These are phyloP conservation scores for Oxycera nigricornis DNA, from an alignment of 2,888 invertebrate genomes.

Conservation along the genomic window DNA sequence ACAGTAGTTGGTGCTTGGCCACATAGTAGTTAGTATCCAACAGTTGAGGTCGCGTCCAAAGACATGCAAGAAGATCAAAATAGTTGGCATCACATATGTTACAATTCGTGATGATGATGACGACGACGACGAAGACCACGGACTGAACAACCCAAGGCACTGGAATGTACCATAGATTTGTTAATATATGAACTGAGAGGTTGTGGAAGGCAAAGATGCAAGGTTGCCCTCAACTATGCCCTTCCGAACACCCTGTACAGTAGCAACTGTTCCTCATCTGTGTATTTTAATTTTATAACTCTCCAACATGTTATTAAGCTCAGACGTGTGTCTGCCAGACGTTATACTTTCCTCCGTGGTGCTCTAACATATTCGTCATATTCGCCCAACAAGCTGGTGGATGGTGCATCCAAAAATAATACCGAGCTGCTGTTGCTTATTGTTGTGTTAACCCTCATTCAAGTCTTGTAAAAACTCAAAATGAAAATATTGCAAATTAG, in stretches of 20 bases:
- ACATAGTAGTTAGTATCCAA: not conserved
- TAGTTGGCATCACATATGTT: constrained; percentile 15
- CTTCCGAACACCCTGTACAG: constrained; percentile 43
- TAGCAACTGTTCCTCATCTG: constrained; percentile 51
- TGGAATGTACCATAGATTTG: constrained; percentile 6
- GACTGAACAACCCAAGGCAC: not conserved
- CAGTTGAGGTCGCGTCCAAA: constrained; percentile 1
- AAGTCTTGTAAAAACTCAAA: not conserved
- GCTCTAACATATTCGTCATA: constrained; percentile 8
- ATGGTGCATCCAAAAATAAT: constrained; percentile 14
- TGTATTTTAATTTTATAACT: constrained; percentile 52
- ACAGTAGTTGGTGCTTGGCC: constrained; percentile 13
- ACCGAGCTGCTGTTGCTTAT: no score
- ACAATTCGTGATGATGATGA: constrained; percentile 7
- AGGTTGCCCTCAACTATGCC: not conserved
- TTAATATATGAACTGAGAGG: not conserved
- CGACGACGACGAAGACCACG: not conserved
- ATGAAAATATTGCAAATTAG: not conserved
- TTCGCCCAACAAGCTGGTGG: not conserved
- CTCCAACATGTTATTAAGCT: constrained; percentile 52
- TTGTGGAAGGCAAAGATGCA: not conserved
- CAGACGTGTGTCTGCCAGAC: constrained; percentile 53
- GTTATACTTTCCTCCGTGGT: constrained; percentile 48
- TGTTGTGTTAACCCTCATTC: not conserved
- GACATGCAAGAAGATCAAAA: not conserved